phyloP scores from a whole-genome alignment of 2,797 vertebrate species.

The Urophycis tenuis region DNA sequence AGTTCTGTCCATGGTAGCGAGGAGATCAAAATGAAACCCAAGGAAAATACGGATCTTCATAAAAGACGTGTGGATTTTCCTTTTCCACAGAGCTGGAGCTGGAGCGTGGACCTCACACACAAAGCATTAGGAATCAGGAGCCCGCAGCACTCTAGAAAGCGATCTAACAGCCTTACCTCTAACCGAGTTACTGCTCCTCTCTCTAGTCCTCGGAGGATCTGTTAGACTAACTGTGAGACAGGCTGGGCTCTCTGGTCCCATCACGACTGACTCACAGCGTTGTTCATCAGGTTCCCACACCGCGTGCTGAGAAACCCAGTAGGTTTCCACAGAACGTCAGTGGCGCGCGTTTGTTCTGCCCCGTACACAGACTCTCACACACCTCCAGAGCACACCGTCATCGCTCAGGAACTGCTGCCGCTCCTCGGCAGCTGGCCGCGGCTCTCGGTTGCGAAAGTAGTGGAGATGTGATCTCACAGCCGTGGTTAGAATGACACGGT shows the following conservation, averaged over 20 bases:
- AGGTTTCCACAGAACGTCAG: slow-evolving; percentile 26
- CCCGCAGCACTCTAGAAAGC: slow-evolving; percentile 26
- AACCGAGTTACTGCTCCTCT: slow-evolving; percentile 30
- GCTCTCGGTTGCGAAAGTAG: slow-evolving; percentile 53
- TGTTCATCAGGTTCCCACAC: slow-evolving; percentile 12
- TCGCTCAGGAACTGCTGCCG: slow-evolving; percentile 46
- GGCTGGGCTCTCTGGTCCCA: slow-evolving; percentile 26
- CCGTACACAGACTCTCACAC: slow-evolving; percentile 27
- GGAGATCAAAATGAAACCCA: slow-evolving; percentile 49
- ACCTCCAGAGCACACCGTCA: slow-evolving; percentile 31
- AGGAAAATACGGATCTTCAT: slow-evolving; percentile 60
- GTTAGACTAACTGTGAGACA: slow-evolving; percentile 29
- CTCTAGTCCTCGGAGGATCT: slow-evolving; percentile 33
- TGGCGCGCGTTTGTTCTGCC: slow-evolving; percentile 32
- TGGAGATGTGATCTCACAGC: slow-evolving; percentile 68
- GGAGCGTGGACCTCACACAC: slow-evolving; percentile 61
- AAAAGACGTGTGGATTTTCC: slow-evolving; percentile 61
- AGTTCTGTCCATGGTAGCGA: slow-evolving; percentile 62
- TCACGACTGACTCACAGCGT: slow-evolving; percentile 31
- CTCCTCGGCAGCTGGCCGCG: slow-evolving; percentile 46
- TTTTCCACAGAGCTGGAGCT: slow-evolving; percentile 61
- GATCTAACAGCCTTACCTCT: slow-evolving; percentile 59
- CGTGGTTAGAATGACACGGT: slow-evolving; percentile 64
- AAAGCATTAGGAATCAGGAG: slow-evolving; percentile 30
- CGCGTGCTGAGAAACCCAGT: slow-evolving; percentile 33